Percentiles rank a stretch among this genome's conserved stretches.
Conservation (phyloP, 2,888 invertebrate species). For the Drosophila gaucha region DNA sequence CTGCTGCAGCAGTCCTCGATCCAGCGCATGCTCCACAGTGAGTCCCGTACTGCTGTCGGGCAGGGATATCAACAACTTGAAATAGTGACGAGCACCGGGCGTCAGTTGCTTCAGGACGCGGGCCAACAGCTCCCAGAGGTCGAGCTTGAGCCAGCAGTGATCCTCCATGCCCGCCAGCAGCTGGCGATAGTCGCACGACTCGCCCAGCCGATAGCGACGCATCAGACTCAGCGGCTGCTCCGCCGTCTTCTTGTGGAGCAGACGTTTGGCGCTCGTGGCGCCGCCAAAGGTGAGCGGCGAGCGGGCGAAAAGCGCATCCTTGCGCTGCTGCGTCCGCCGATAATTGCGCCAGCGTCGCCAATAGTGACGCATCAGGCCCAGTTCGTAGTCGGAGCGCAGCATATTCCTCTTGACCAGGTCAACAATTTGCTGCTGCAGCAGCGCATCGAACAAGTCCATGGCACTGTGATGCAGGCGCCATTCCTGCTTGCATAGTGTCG, state of each 20-base stretch:
- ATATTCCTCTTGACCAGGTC: conserved; percentile 6
- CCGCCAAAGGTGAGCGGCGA: conserved; percentile 86
- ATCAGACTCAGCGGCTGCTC: conserved; percentile 83
- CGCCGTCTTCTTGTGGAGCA: conserved; percentile 65
- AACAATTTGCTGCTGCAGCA: conserved; percentile 17
- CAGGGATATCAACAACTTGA: conserved; percentile 79
- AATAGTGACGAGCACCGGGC: conserved; percentile 70
- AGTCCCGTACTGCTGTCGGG: conserved; percentile 72
- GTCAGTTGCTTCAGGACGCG: conserved; percentile 33
- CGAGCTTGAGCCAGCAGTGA: conserved; percentile 60
- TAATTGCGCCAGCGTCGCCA: conserved; percentile 85
- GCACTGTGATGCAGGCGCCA: not conserved
- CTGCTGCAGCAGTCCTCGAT: conserved; percentile 71
- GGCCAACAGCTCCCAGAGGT: conserved; percentile 72
- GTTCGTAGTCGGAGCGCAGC: conserved; percentile 61
- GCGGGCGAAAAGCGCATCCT: conserved; percentile 86
- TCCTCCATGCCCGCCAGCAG: conserved; percentile 56
- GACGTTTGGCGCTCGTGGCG: conserved; percentile 54
- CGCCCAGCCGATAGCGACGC: conserved; percentile 85
- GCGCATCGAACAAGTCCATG: conserved; percentile 9
- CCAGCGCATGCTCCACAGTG: conserved; percentile 72
- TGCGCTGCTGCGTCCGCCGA: conserved; percentile 83
- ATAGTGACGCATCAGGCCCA: conserved; percentile 83
- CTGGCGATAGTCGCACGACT: conserved; percentile 75
- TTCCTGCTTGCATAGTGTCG: conserved; percentile 25